These are phyloP conservation scores for Natrix natrix DNA, from an alignment of 2,797 vertebrate species.

Conservation along the genomic window DNA sequence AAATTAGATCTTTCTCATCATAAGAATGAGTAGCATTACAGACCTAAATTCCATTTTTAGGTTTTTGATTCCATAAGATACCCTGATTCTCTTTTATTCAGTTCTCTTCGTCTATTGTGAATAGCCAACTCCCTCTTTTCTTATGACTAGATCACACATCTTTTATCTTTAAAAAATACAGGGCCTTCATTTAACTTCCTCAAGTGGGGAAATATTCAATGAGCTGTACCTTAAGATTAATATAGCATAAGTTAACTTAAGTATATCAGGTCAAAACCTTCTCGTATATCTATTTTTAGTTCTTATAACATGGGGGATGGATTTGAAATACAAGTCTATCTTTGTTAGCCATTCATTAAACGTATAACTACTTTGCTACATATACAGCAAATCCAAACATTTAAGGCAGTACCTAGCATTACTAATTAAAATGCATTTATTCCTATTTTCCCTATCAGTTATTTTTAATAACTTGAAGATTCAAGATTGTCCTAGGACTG, in stretches of 20 bases:
- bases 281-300: background rate
- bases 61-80: slow-evolving; percentile 7
- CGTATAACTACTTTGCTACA: background rate
- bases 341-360: background rate
- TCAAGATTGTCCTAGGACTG: background rate
- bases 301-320: background rate
- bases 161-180: slow-evolving; percentile 44
- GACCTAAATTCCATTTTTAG: background rate
- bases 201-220: slow-evolving; percentile 37
- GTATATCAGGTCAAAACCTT: background rate
- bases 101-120: background rate
- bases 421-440: background rate
- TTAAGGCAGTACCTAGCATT: background rate
- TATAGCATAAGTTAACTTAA: background rate
- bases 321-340: background rate
- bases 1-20: background rate
- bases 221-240: background rate
- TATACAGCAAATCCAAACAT: too few species aligned
- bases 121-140: background rate
- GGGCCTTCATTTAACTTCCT: slow-evolving; percentile 49
- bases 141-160: background rate
- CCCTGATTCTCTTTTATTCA: background rate
- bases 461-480: background rate
- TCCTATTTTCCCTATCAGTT: background rate
- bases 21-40: background rate